phyloP scores from a whole-genome alignment of 2,113 vertebrate species.

The Chroicocephalus ridibundus region DNA sequence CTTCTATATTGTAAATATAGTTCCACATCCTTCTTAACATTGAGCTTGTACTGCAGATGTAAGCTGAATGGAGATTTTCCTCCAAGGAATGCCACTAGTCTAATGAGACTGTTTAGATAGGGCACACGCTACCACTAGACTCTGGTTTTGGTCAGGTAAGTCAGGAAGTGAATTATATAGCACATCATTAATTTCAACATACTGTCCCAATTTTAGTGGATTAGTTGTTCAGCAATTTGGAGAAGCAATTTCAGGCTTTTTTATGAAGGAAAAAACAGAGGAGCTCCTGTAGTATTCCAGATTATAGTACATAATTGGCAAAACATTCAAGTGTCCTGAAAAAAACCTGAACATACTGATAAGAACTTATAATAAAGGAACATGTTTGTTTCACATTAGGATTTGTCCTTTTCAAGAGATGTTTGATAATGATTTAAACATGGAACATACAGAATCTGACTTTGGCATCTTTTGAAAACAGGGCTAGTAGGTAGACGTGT shows the following conservation, averaged over 20 bases:
- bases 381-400: neutral
- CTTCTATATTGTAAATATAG: neutral
- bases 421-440: neutral
- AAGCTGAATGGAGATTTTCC: neutral
- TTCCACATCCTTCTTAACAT: neutral
- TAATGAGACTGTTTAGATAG: neutral
- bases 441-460: neutral
- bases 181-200: neutral
- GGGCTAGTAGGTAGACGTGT: neutral
- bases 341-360: neutral
- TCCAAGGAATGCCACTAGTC: neutral
- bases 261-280: neutral
- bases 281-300: neutral
- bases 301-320: neutral
- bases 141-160: neutral
- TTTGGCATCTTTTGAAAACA: neutral
- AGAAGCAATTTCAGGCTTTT: neutral
- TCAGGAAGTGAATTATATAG: neutral
- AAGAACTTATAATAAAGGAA: neutral
- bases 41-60: neutral
- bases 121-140: neutral
- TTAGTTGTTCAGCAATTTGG: neutral
- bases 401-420: neutral
- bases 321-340: neutral
- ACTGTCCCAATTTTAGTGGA: neutral